Evolutionary conservation across 2,113 vertebrate genomes (phyloP), one percentile per base, ranked within the genome.

Genomic region (Seriola rivoliana): DNA sequence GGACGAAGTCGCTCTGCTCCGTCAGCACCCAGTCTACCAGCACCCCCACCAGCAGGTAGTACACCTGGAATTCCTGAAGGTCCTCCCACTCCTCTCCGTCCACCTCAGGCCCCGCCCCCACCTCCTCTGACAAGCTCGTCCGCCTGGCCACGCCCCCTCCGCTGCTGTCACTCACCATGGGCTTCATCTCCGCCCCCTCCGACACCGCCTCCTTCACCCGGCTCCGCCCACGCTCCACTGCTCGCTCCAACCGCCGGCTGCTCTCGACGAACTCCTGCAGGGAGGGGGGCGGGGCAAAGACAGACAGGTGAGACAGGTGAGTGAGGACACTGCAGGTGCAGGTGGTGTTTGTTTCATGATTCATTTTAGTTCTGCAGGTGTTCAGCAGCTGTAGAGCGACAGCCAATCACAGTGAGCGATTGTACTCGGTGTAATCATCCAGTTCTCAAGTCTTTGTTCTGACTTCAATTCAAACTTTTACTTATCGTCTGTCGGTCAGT

Each of bases 231-330:
- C 97, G 97, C 91, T 97, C 95, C 85, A 95, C 95, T 75, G 95
- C 96, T 59, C 97, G 97, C 94, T 97, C 95, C 75, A 97, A 91
- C 91, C 95, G 97, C 88, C 96, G 96, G 93, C 97, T 99, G 93
- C 97, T 97, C 89, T 99, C 97, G 93, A 99, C 97, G 85, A 99
- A 99, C 90, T 99, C 98, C 98, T 99, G 95, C 75, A 95, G 95
- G 38, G 59, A 8, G 23, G 1, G 8, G 57, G 16, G 25, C 3
- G 32, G 11, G 12, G 29, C 7, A 42, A 8, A 11, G 9, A 11
- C 7, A 11, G 40, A 42, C 40, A 42, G 40, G 8, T 42, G 10
- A 42, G 40, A 42, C 40, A 42, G 40, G 8, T 42, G 10, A 42
- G 40, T 42, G 7, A 42, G 40, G 34, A 36, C 34, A 0, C 34